A percentile compares a stretch with the other conserved stretches of the same genome.
phyloP scores from a whole-genome alignment of 2,888 invertebrate species.

The Octodonta nipae region DNA sequence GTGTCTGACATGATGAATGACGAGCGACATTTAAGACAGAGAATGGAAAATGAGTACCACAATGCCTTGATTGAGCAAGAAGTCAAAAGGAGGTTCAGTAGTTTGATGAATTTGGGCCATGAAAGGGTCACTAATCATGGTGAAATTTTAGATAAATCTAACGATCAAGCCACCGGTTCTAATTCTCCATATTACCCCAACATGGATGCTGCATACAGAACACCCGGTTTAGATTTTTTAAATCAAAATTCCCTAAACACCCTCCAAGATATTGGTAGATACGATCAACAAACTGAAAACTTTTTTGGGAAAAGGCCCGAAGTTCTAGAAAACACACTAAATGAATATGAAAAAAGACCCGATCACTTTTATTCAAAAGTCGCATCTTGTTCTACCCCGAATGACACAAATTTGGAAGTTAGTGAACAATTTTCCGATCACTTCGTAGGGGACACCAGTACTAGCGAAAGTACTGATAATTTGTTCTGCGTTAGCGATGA shows the following conservation, averaged over 20 bases:
- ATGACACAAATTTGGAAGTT: conserved; percentile 6
- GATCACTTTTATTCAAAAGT: too few relatives aligned
- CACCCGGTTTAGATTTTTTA: not conserved
- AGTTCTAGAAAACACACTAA: conserved; percentile 8
- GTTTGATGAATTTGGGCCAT: conserved; percentile 21
- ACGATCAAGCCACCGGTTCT: conserved; percentile 4
- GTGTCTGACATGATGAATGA: conserved; percentile 12
- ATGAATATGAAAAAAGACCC: not conserved
- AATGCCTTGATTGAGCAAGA: conserved; percentile 22
- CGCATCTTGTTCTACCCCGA: not conserved
- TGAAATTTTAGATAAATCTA: conserved; percentile 3
- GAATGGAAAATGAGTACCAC: conserved; percentile 19
- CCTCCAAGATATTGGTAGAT: conserved; percentile 9
- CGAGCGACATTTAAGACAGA: conserved; percentile 9
- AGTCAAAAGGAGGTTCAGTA: conserved; percentile 25
- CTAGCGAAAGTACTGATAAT: conserved; percentile 17
- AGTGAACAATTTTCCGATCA: conserved; percentile 19
- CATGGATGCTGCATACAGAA: conserved; percentile 13
- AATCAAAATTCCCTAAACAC: conserved; percentile 9
- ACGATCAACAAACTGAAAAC: conserved; percentile 13
- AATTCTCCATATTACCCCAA: conserved; percentile 17
- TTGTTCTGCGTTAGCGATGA: conserved; percentile 11
- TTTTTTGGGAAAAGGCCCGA: conserved; percentile 13
- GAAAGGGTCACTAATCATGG: conserved; percentile 8
- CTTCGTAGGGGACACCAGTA: conserved; percentile 16